Conservation (phyloP, 37 sponge, comb jelly and placozoan genomes). For the Halisarca cf. caerulea region DNA sequence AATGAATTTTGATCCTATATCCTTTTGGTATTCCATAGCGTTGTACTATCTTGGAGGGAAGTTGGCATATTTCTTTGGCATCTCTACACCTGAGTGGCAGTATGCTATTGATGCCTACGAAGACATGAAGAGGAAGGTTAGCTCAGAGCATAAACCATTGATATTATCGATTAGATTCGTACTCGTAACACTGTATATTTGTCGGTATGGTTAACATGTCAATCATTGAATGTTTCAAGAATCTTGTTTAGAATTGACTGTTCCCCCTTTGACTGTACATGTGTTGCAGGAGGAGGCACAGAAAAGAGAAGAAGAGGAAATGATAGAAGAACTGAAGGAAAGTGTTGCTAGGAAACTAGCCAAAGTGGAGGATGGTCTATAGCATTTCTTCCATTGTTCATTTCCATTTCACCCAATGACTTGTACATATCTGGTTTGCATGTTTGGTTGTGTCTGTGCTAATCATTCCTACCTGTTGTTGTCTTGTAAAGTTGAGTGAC, state of each 20-base stretch:
- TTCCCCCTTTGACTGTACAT: too few species aligned
- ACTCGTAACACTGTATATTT: not conserved
- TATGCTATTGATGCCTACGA: constrained; percentile 66
- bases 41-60: constrained; percentile 53
- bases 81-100: constrained; percentile 72
- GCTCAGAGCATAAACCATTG: not conserved
- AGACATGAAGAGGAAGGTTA: constrained; percentile 52
- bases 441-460: too few species aligned
- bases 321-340: constrained; percentile 6
- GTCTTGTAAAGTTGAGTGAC: too few species aligned
- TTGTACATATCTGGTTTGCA: too few species aligned
- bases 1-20: too few species aligned
- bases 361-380: not conserved
- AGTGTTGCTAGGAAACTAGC: not conserved
- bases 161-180: not conserved
- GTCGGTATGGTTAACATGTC: too few species aligned
- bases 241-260: too few species aligned
- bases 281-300: not conserved
- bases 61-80: constrained; percentile 50
- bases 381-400: too few species aligned
- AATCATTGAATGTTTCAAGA: too few species aligned
- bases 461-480: too few species aligned
- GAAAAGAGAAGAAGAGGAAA: constrained; percentile 9
- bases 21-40: not conserved
- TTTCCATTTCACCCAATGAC: too few species aligned